A percentile compares a stretch with the other conserved stretches of the same genome.
These are phyloP conservation scores for Salpingus planirostris DNA, from an alignment of 2,888 invertebrate species.

Conservation along the genomic window DNA sequence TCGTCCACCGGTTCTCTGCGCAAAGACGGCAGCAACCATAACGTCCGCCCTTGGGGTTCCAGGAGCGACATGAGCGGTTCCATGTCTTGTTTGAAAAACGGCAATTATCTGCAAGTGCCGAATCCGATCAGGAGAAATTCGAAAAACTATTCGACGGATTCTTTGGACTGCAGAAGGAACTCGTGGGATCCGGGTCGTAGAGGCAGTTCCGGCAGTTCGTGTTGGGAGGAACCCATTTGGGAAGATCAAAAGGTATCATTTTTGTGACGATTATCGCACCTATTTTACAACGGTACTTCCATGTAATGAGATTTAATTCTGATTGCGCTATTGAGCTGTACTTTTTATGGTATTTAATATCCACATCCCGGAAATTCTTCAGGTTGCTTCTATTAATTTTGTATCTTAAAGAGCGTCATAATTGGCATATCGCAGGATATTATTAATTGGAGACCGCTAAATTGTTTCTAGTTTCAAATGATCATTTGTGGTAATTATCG, in stretches of 20 bases:
- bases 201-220: constrained; percentile 52
- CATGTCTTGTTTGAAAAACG: constrained; percentile 27
- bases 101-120: constrained; percentile 40
- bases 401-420: no score
- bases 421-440: no score
- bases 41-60: constrained; percentile 28
- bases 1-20: constrained; percentile 32
- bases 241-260: constrained; percentile 48
- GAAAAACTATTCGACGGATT: constrained; percentile 57
- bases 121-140: constrained; percentile 47
- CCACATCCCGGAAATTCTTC: no score
- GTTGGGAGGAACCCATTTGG: constrained; percentile 51
- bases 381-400: no score
- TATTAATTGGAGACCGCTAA: no score
- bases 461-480: no score
- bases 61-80: constrained; percentile 26
- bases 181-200: constrained; percentile 61
- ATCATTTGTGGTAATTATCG: no score
- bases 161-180: constrained; percentile 58
- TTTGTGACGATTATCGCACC: no score
- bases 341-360: no score
- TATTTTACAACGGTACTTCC: no score
- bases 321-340: no score
- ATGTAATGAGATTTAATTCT: no score
- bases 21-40: constrained; percentile 34